Percentiles rank a stretch among this genome's conserved stretches.
Conservation (phyloP, 2,888 invertebrate genomes). For the Petrophora chlorosata region DNA sequence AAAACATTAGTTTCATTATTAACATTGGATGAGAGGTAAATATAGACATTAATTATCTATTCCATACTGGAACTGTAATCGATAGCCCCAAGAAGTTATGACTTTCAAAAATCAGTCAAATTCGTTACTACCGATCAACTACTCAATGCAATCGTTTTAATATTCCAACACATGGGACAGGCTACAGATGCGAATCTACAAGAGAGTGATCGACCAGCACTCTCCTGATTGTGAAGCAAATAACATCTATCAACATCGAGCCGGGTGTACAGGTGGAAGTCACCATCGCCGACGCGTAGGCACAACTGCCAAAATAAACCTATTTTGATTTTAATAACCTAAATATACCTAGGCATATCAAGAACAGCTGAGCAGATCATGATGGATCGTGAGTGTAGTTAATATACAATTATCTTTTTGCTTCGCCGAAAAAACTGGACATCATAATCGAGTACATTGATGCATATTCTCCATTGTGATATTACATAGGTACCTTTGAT, state of each 20-base stretch:
- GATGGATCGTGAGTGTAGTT: slow-evolving; percentile 9
- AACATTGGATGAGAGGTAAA: background rate
- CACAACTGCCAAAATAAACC: slow-evolving; percentile 69
- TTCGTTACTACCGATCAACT: no score
- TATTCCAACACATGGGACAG: slow-evolving; percentile 99
- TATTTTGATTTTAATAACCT: slow-evolving; percentile 52
- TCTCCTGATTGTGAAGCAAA: slow-evolving; percentile 99
- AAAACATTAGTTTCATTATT: background rate
- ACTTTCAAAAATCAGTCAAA: no score
- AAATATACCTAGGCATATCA: background rate
- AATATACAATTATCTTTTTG: slow-evolving; percentile 23
- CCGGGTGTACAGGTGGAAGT: slow-evolving; percentile 99
- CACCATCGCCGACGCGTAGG: slow-evolving; percentile 95
- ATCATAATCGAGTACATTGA: slow-evolving; percentile 12
- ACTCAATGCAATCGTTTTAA: no score
- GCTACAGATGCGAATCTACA: slow-evolving; percentile 99
- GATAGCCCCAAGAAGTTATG: no score
- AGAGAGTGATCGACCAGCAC: slow-evolving; percentile 98
- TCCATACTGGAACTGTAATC: no score
- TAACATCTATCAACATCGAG: slow-evolving; percentile 99
- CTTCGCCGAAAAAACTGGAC: slow-evolving; percentile 13
- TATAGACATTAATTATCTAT: no score
- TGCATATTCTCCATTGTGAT: slow-evolving; percentile 11
- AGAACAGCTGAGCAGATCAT: slow-evolving; percentile 6
- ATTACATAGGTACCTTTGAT: slow-evolving; percentile 27